Base-by-base conservation (phyloP, 2,888 invertebrate genomes). In the Conus canariensis region DNA sequence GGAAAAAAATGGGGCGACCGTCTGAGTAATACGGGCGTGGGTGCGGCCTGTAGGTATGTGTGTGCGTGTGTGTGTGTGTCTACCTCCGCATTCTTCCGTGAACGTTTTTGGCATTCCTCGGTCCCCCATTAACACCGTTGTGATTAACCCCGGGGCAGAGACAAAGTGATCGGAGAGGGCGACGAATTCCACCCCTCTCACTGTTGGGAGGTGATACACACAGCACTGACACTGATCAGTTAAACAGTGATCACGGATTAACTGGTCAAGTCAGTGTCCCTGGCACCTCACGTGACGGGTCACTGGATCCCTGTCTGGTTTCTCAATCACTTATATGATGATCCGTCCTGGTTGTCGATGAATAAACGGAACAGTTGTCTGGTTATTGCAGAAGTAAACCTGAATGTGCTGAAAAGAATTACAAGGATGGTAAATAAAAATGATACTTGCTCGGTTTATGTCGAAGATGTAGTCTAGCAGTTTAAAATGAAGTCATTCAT, bases 61-160 rank as follows among this genome's bases (percentile, higher is more conserved):
- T 14, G 70, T 70, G 8, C 7, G 70, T 22, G 70, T 70, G 70
- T 16, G 8, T 22, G 19, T 14, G 70, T 22, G 19, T 22, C 22
- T 70, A 30, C 77, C 25, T 80, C 77, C 77, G 77, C 77, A 80
- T 80, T 30, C 77, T 30, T 80, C 77, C 77, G 30, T 80, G 25
- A 30, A 25, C 77, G 77, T 80, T 80, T 80, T 80, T 80, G 12
- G 22, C 77, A 80, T 80, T 80, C 77, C 77, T 80, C 16, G 16
- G 64, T 70, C 77, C 77, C 30, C 30, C 77, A 64, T 64, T 64
- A 64, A 30, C 30, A 80, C 77, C 30, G 30, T 80, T 10, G 12
- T 14, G 30, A 80, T 30, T 30, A 80, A 25, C 45, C 25, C 45
- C 7, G 16, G 10, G 30, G 30, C 30, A 80, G 25, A 10, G 25